Base-by-base conservation (phyloP, 2,888 invertebrate species). In the Andrena hattorfiana region DNA sequence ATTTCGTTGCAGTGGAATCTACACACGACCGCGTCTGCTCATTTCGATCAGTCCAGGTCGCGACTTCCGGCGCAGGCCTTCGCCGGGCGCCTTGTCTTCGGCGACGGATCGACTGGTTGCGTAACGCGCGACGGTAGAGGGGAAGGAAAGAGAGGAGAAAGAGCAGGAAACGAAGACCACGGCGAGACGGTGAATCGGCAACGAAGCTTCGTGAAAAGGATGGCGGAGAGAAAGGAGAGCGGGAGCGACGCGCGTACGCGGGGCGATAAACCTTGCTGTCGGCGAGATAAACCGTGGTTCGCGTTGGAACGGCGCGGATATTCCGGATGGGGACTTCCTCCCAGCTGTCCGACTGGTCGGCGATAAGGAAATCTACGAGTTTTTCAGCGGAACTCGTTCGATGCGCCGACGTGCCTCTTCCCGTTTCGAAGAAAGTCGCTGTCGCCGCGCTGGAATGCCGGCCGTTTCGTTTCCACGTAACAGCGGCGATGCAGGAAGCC, bases 321-420 rank as follows among this genome's bases (percentile, higher is more conserved):
- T 77, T 87, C 87, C 87, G 87, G 91, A 91, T 90, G 88, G 85
- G 64, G 71, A 89, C 90, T 91, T 91, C 91, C 91, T 89, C 76
- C 81, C 89, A 88, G 89, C 87, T 89, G 89, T 87, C 77, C 71
- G 67, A 72, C 87, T 67, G 63, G 56, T 56, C 70, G 63, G 56
- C 84, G 88, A 88, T 88, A 88, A 88, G 87, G 83, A 82, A 88
- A 88, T 81, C 85, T 86, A 88, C 87, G 72, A 86, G 76, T 79
- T 81, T 86, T 87, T 78, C 80, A 84, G 51, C 86, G 88, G 80
- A 85, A 88, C 85, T 87, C 78, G 84, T 70, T 74, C 79, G 49
- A 68, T 72, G 75, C 56, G 68, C 23, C 83, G 59, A 49, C 73
- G 69, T 78, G 66, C 69, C 60, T 87, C 88, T 87, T 84, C 85